phyloP scores from a whole-genome alignment of 2,888 invertebrate species.

The Euphydryas editha region DNA sequence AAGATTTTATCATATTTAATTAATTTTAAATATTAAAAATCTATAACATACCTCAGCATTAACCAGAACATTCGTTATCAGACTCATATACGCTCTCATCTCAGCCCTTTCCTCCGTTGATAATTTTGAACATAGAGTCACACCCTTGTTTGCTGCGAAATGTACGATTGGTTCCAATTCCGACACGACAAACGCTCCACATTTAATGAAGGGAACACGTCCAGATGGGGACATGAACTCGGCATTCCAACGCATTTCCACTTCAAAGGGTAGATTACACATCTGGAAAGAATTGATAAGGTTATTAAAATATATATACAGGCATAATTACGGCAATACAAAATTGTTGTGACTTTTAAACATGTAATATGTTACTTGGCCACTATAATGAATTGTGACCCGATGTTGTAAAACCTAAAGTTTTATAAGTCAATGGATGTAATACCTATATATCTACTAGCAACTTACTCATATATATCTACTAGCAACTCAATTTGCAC shows the following conservation, averaged over 20 bases:
- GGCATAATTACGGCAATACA: no score
- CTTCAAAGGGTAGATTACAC: conserved; percentile 92
- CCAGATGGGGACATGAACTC: conserved; percentile 98
- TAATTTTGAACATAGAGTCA: conserved; percentile 88
- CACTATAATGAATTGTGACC: no score
- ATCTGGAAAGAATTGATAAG: conserved; percentile 77
- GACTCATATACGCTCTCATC: conserved; percentile 96
- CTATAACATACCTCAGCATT: conserved; percentile 94
- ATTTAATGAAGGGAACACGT: conserved; percentile 95
- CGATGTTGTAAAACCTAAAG: no score
- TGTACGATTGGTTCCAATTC: conserved; percentile 96
- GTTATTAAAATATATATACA: no score
- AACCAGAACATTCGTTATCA: conserved; percentile 93
- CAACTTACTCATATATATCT: no score
- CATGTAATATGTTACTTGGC: no score
- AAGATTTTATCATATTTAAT: conserved; percentile 12
- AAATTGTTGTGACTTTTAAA: no score
- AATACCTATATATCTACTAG: no score
- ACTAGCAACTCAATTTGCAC: no score
- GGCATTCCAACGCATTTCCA: conserved; percentile 94
- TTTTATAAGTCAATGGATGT: no score
- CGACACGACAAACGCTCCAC: conserved; percentile 93
- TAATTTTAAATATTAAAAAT: neutral
- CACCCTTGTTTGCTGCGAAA: conserved; percentile 93
- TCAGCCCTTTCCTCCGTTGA: conserved; percentile 92